These are phyloP conservation scores for Lobophora halterata DNA, from an alignment of 2,888 invertebrate genomes.

Conservation along the genomic window DNA sequence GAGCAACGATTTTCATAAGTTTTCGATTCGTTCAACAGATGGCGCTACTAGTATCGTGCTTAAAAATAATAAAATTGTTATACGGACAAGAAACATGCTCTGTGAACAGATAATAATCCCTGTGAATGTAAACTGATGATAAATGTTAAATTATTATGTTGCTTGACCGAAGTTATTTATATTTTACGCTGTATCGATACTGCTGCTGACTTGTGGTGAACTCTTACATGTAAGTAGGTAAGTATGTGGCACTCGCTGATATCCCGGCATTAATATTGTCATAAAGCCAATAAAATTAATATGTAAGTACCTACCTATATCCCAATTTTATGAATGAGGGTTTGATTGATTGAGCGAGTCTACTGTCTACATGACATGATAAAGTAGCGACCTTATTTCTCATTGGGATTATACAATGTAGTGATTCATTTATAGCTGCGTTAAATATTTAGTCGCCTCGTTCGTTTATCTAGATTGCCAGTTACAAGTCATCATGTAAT, in stretches of 20 bases:
- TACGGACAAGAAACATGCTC: no score
- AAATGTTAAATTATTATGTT: conserved; percentile 5
- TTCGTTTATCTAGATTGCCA: conserved; percentile 24
- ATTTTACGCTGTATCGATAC: conserved; percentile 4
- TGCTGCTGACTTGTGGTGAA: conserved; percentile 14
- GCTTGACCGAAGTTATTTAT: conserved; percentile 6
- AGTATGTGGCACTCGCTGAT: conserved; percentile 7
- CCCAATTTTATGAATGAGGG: conserved; percentile 23
- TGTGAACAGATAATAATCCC: no score
- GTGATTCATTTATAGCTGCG: conserved; percentile 24
- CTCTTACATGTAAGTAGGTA: conserved; percentile 9
- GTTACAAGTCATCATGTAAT: conserved; percentile 17
- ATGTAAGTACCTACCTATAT: conserved; percentile 13
- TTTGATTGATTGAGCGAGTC: conserved; percentile 19
- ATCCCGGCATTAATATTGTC: conserved; percentile 10
- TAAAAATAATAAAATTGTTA: neutral
- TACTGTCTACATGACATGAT: no score
- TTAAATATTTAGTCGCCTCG: conserved; percentile 23
- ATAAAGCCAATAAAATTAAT: conserved; percentile 12
- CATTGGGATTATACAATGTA: conserved; percentile 18
- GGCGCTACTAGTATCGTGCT: conserved; percentile 17
- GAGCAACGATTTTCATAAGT: no score
- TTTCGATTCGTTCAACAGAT: conserved; percentile 16
- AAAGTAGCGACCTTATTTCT: conserved; percentile 22
- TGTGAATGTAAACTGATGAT: no score